Base-by-base conservation (phyloP, 2,888 invertebrate genomes). In the Polymixis flavicincta region DNA sequence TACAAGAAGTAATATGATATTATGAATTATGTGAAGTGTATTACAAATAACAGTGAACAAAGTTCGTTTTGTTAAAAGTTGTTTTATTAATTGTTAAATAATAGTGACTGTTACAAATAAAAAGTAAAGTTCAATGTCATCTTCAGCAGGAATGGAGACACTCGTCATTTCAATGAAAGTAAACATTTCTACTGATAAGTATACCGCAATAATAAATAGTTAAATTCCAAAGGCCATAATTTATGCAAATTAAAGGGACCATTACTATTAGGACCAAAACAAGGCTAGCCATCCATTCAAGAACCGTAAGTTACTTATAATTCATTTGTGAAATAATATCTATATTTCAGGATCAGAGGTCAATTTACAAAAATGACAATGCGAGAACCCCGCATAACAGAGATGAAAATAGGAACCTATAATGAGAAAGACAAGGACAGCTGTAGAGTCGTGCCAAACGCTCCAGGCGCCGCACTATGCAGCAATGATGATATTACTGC, bases 321-420 rank as follows among this genome's bases (percentile, higher is more conserved):
- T 94, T 93, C 93, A 94, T 94, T 93, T 93, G 92, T 92, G 89
- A 91, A 91, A 91, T 91, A 92, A 93, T 92, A 92, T 92, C 93
- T 92, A 90, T 92, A 92, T 92, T 93, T 90, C 92, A 92, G 92
- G 94, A 91, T 93, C 94, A 93, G 84, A 93, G 95, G 94, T 94
- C 94, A 93, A 92, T 94, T 93, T 92, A 92, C 93, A 94, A 95
- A 95, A 95, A 95, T 95, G 94, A 95, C 95, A 95, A 93, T 91
- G 93, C 92, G 89, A 92, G 92, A 92, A 90, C 88, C 87, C 68
- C 71, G 88, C 50, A 64, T 78, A 90, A 93, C 48, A 67, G 87
- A 82, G 92, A 92, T 5, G 61, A 50, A 82, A 6, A 89, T 90
- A 91, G 17, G 45, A 79, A 67, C 32, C 64, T 28, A n/a, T 2